phyloP scores from a whole-genome alignment of 2,888 invertebrate species.

The Rutpela maculata region DNA sequence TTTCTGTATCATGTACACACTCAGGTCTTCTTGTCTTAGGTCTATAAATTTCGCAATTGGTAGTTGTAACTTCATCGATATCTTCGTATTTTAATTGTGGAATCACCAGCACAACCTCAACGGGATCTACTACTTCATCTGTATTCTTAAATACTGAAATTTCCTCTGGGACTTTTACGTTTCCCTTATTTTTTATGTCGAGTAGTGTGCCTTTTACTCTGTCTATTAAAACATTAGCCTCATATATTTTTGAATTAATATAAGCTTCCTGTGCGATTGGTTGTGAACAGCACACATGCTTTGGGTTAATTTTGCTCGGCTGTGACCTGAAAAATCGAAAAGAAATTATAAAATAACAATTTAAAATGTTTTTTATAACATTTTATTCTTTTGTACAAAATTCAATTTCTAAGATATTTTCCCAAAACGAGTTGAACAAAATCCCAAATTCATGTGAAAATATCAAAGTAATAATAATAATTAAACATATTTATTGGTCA shows the following conservation, averaged over 20 bases:
- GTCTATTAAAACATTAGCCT: slow-evolving; percentile 62
- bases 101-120: not conserved
- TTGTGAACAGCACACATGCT: not conserved
- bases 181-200: slow-evolving; percentile 57
- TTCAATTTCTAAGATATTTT: no score
- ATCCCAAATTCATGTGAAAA: no score
- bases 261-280: slow-evolving; percentile 37
- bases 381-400: no score
- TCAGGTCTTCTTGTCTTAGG: slow-evolving; percentile 35
- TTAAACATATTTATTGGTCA: no score
- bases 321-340: slow-evolving; percentile 9
- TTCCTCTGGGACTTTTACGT: slow-evolving; percentile 6
- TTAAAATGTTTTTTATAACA: not conserved
- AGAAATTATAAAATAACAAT: not conserved
- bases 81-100: slow-evolving; percentile 1
- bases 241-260: slow-evolving; percentile 60
- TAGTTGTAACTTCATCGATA: not conserved
- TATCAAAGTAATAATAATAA: no score
- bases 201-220: slow-evolving; percentile 61
- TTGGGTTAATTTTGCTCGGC: not conserved
- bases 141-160: not conserved
- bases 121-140: not conserved
- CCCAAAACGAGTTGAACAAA: no score
- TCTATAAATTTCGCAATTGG: not conserved
- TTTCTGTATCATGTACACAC: not conserved